Conservation (phyloP, 2,888 invertebrate species). For the Emmelina monodactyla region DNA sequence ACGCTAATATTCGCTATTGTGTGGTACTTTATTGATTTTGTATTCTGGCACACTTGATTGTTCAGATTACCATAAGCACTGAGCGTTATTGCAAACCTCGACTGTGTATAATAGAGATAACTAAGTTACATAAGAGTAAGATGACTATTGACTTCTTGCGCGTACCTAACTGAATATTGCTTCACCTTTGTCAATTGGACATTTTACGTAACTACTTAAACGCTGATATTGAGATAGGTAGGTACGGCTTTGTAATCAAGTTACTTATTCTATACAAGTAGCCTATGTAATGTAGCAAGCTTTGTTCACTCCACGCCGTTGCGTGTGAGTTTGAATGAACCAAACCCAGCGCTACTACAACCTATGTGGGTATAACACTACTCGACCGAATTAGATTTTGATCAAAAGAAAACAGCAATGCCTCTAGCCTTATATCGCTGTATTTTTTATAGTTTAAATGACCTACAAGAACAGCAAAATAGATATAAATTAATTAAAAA, state of each 20-base stretch:
- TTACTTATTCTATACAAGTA: too few relatives aligned
- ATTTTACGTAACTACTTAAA: conserved; percentile 1
- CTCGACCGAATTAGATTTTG: conserved; percentile 1
- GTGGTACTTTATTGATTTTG: background rate
- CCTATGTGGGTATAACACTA: background rate
- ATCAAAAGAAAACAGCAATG: too few relatives aligned
- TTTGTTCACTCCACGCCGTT: too few relatives aligned
- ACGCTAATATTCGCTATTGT: conserved; percentile 18
- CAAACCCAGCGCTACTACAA: background rate
- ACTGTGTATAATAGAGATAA: background rate
- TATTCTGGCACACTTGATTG: conserved; percentile 1
- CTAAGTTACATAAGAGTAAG: background rate
- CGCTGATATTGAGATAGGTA: too few relatives aligned
- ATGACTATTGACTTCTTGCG: too few relatives aligned
- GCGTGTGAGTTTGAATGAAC: too few relatives aligned
- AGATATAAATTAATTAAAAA: too few relatives aligned
- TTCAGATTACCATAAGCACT: background rate
- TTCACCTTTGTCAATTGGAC: conserved; percentile 1
- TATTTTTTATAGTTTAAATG: too few relatives aligned
- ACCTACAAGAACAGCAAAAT: too few relatives aligned
- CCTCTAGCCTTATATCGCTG: too few relatives aligned
- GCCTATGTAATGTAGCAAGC: too few relatives aligned
- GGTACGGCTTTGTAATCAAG: too few relatives aligned
- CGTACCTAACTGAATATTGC: background rate
- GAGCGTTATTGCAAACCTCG: background rate